Base-by-base conservation (phyloP, 2,888 invertebrate species). In the Eumerus sabulonum region DNA sequence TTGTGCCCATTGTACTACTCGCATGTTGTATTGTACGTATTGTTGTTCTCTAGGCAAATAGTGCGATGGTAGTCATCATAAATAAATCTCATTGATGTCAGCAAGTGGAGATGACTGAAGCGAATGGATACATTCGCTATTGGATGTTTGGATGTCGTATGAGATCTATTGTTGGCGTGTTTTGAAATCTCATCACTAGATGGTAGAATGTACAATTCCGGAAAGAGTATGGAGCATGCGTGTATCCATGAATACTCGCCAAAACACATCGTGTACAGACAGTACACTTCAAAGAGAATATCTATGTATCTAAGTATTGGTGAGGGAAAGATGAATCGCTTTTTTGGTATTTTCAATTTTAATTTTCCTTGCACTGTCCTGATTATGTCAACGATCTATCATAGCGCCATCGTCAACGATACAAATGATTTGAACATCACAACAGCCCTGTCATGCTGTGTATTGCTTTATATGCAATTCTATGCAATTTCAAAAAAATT, bases 181-280 rank as follows among this genome's bases (percentile, higher is more conserved):
- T 79, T 63, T 19, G 17, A 71, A 85, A 84, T 83, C 85, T 84
- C 85, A 83, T 77, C 86, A 83, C 86, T 84, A 87, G 86, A 86
- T 86, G 86, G n/a, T n/a, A n/a, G 86, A 84, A 74, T 60, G 68
- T 74, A 42, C 40, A 9, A 3, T 13, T 18, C 63, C 17, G 35
- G 14, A 27, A 7, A 27, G 27, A 27, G 27, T 27, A 7, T 18
- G 36, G 74, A 74, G 63, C 79, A 79, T 79, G 74, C 74, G 79
- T 74, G 54, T 64, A 36, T 35, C 18, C 40, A n/a, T 40, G 16
- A 38, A 12, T 12, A 38, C 64, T 36, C 60, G 57, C 62, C 42
- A 42, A 73, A 40, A 50, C 56, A 54, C 51, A 56, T 36, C 48
- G 63, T 68, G 74, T 79, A 35, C 56, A 35, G 48, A 42, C 35